A percentile compares a stretch with the other conserved stretches of the same genome.
Conservation (phyloP, 2,797 vertebrate genomes). For the Zalophus californianus region DNA sequence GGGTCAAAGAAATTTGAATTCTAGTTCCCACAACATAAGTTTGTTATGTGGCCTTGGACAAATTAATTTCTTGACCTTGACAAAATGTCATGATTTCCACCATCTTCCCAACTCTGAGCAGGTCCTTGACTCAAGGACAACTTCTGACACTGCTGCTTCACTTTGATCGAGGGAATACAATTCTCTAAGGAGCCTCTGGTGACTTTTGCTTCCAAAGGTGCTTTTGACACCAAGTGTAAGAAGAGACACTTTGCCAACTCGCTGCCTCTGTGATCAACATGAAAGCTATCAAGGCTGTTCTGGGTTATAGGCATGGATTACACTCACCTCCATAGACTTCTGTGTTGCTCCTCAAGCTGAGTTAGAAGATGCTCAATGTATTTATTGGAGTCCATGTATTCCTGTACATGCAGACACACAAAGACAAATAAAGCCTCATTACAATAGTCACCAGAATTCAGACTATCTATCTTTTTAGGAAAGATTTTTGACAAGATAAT, state of each 20-base stretch:
- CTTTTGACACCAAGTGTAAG: not conserved
- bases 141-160: not conserved
- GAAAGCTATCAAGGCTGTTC: not conserved
- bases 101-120: not conserved
- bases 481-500: slow-evolving; percentile 3
- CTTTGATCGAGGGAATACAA: slow-evolving; percentile 9
- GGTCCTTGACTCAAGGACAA: not conserved
- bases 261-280: not conserved
- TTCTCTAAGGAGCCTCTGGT: not conserved
- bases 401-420: slow-evolving; percentile 86
- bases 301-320: not conserved
- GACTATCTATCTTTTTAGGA: not conserved
- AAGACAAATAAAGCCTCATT: slow-evolving; percentile 14
- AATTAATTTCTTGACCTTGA: not conserved
- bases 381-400: slow-evolving; percentile 94
- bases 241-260: slow-evolving; percentile 8
- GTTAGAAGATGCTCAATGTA: slow-evolving; percentile 93
- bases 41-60: not conserved
- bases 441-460: not conserved
- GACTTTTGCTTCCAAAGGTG: not conserved
- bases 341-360: slow-evolving; percentile 93
- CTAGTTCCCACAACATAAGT: not conserved
- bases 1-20: not conserved
- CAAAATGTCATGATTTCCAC: not conserved
- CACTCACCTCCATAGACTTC: slow-evolving; percentile 93